A percentile compares a stretch with the other conserved stretches of the same genome.
Conservation (phyloP, 2,888 invertebrate species). For the Ganaspis brasiliensis region DNA sequence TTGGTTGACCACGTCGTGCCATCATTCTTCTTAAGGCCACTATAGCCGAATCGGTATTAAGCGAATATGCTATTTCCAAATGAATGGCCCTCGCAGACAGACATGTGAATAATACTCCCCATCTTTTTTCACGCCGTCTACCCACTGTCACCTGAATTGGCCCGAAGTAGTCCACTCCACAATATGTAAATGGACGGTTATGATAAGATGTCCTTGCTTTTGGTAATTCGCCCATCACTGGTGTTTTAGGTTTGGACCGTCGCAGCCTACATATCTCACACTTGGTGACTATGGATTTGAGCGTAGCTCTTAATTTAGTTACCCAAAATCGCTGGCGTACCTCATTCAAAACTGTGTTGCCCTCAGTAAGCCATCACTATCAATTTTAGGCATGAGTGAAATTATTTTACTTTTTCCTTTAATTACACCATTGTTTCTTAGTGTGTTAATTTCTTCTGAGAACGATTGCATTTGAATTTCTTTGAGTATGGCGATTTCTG, state of each 20-base stretch:
- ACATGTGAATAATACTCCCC: slow-evolving; percentile 57
- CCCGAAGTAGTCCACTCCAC: slow-evolving; percentile 58
- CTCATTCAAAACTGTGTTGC: neutral
- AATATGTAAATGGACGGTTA: slow-evolving; percentile 47
- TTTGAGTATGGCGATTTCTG: too few species aligned
- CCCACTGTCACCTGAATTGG: slow-evolving; percentile 52
- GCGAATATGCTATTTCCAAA: slow-evolving; percentile 1
- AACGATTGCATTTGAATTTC: neutral
- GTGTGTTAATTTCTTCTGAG: neutral
- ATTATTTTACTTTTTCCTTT: neutral
- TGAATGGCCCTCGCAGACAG: slow-evolving; percentile 50
- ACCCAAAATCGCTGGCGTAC: slow-evolving; percentile 50
- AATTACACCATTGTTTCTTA: too few species aligned
- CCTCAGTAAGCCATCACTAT: neutral
- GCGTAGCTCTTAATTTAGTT: slow-evolving; percentile 20
- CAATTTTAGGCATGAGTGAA: neutral
- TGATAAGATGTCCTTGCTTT: slow-evolving; percentile 46
- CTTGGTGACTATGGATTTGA: slow-evolving; percentile 18
- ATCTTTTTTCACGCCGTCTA: slow-evolving; percentile 50
- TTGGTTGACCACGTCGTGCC: neutral
- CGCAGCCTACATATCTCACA: slow-evolving; percentile 40
- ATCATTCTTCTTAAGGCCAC: slow-evolving; percentile 19
- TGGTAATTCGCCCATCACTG: slow-evolving; percentile 49
- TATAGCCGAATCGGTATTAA: slow-evolving; percentile 48
- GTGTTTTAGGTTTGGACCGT: slow-evolving; percentile 43